Percentiles rank a stretch among this genome's conserved stretches.
phyloP scores from a whole-genome alignment of 2,113 vertebrate species.

The Jacana jacana region DNA sequence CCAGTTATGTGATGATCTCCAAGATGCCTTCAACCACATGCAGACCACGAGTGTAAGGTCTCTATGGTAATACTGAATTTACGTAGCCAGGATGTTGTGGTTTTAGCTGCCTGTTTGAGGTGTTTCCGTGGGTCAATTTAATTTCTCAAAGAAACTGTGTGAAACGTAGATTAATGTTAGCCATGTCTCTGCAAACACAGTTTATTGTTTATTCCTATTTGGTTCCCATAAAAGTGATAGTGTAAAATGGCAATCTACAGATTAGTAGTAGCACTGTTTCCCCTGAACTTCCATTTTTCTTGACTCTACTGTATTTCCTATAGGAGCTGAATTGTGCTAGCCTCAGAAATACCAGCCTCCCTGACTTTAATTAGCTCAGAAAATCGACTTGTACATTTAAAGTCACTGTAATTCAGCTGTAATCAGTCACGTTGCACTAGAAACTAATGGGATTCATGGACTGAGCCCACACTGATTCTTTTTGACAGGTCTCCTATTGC shows the following conservation, averaged over 20 bases:
- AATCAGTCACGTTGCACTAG: background rate
- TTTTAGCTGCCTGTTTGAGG: background rate
- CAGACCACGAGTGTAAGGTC: background rate
- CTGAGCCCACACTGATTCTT: slow-evolving; percentile 8
- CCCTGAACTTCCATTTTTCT: background rate
- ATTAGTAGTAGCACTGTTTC: background rate
- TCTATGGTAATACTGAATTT: background rate
- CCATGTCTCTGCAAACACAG: background rate
- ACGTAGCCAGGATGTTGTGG: background rate
- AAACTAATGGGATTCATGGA: background rate
- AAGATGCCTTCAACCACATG: background rate
- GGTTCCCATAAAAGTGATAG: background rate
- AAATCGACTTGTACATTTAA: slow-evolving; percentile 1
- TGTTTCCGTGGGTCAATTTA: background rate
- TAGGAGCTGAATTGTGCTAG: background rate
- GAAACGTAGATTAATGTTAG: background rate
- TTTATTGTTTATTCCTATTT: background rate
- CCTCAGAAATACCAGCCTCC: background rate
- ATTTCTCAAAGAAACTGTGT: background rate
- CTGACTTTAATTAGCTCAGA: slow-evolving; percentile 2
- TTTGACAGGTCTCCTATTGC: slow-evolving; percentile 47
- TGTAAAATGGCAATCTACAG: background rate
- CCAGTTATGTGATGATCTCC: background rate
- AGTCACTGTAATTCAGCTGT: slow-evolving; percentile 22
- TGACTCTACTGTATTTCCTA: background rate